phyloP scores from a whole-genome alignment of 1,140 invertebrate species.

The Berghia stephanieae region DNA sequence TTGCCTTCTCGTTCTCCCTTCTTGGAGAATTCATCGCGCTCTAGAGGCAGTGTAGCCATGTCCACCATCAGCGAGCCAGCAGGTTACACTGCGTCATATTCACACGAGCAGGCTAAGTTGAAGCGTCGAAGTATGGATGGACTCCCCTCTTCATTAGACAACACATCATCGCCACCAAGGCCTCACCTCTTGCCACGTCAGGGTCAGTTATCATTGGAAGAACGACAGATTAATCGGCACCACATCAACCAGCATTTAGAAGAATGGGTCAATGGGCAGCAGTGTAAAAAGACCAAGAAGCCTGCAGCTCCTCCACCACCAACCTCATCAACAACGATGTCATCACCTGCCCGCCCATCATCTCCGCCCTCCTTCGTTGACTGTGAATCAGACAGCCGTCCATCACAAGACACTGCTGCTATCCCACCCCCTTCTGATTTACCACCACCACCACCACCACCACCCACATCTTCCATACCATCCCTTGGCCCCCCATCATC shows the following conservation, averaged over 20 bases:
- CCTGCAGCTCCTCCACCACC: slow-evolving; percentile 25
- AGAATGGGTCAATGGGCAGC: slow-evolving; percentile 58
- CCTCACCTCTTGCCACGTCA: slow-evolving; percentile 48
- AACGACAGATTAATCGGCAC: slow-evolving; percentile 57
- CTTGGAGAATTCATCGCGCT: slow-evolving; percentile 35
- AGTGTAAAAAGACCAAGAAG: slow-evolving; percentile 47
- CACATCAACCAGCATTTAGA: slow-evolving; percentile 60
- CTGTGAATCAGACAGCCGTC: background rate
- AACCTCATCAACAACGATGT: background rate
- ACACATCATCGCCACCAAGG: slow-evolving; percentile 38
- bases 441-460: background rate
- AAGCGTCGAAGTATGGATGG: slow-evolving; percentile 36
- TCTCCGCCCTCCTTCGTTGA: slow-evolving; percentile 38
- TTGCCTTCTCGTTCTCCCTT: too few relatives aligned
- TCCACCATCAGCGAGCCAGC: slow-evolving; percentile 34
- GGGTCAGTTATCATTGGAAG: slow-evolving; percentile 54
- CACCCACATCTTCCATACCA: background rate
- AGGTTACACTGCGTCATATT: background rate
- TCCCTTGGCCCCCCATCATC: background rate
- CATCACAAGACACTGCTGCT: too few relatives aligned
- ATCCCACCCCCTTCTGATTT: background rate
- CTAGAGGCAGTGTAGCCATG: slow-evolving; percentile 26
- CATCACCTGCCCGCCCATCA: slow-evolving; percentile 17
- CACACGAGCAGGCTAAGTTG: background rate
- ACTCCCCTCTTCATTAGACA: slow-evolving; percentile 22